Conservation (phyloP, 2,888 invertebrate species). For the Plagiodera versicolora region DNA sequence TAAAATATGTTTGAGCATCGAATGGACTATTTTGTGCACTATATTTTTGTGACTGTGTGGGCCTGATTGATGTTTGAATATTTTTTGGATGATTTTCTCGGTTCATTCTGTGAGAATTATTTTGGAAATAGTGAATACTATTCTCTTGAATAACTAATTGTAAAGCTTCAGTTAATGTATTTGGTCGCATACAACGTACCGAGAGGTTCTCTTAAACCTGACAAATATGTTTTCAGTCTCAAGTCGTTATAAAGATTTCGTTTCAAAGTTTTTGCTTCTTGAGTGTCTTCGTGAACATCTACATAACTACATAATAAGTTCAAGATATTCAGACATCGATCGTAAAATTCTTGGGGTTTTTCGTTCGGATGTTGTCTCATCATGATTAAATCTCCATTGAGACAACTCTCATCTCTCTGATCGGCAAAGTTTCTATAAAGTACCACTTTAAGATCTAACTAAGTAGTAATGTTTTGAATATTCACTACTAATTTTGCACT, state of each 20-base stretch:
- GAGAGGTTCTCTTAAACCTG: constrained; percentile 25
- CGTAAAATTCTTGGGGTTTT: constrained; percentile 20
- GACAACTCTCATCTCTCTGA: too few relatives aligned
- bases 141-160: constrained; percentile 21
- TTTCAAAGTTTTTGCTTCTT: too few relatives aligned
- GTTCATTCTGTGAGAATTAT: too few relatives aligned
- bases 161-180: constrained; percentile 13
- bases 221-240: too few relatives aligned
- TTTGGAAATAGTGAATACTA: too few relatives aligned
- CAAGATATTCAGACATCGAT: constrained; percentile 19
- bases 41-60: neutral
- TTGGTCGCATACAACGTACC: constrained; percentile 24
- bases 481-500: neutral
- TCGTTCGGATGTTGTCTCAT: too few relatives aligned
- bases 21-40: neutral
- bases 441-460: neutral
- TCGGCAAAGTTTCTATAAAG: too few relatives aligned
- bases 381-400: too few relatives aligned
- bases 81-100: too few relatives aligned
- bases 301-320: constrained; percentile 18
- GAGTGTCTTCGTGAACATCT: constrained; percentile 17
- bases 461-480: neutral
- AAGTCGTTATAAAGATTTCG: too few relatives aligned
- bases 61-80: neutral
- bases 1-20: neutral